Conservation (phyloP, 2,113 vertebrate genomes). For the Perca flavescens region DNA sequence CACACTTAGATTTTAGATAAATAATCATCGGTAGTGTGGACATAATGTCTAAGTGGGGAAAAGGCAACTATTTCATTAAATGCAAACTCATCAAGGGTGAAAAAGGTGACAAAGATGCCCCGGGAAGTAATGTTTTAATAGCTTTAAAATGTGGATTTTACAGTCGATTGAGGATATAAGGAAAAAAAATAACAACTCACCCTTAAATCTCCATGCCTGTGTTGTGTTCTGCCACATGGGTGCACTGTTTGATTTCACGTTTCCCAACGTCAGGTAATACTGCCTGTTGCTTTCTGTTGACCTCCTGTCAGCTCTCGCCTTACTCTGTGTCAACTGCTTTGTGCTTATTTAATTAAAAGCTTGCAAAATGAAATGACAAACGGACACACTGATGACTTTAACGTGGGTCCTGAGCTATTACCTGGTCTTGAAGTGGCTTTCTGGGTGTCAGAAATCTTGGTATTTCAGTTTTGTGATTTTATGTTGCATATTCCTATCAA, state of each 20-base stretch:
- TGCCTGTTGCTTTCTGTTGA: background rate
- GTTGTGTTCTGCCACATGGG: constrained; percentile 53
- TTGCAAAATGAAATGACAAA: background rate
- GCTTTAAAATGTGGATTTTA: too few relatives aligned
- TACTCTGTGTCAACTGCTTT: background rate
- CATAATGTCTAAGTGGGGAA: too few relatives aligned
- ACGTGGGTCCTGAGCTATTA: background rate
- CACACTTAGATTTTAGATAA: too few relatives aligned
- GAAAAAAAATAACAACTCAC: too few relatives aligned
- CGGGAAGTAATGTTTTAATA: too few relatives aligned
- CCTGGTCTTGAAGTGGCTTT: background rate
- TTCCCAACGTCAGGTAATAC: background rate
- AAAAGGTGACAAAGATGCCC: too few relatives aligned
- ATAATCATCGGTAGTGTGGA: too few relatives aligned
- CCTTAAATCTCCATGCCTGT: background rate
- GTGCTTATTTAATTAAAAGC: background rate
- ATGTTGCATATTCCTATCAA: background rate
- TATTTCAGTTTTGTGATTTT: background rate
- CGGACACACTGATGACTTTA: background rate
- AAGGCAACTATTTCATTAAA: too few relatives aligned
- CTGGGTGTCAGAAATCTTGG: background rate
- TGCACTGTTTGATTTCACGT: constrained; percentile 46
- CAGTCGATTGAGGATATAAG: too few relatives aligned
- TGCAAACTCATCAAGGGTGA: too few relatives aligned
- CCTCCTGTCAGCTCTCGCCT: background rate